Conservation (phyloP, 2,888 invertebrate genomes). For the Lochmaea capreae region DNA sequence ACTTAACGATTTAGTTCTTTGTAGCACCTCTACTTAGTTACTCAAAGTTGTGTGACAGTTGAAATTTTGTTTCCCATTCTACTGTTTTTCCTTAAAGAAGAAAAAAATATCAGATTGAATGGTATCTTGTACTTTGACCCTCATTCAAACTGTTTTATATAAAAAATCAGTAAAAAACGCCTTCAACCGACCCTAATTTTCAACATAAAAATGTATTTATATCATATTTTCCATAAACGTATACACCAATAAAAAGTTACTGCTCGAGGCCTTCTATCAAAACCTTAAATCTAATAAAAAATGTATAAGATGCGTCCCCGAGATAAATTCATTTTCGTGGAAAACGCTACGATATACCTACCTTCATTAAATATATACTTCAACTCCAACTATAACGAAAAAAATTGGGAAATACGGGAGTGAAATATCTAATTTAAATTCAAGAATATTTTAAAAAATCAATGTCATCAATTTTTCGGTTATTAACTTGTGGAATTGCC, state of each 20-base stretch:
- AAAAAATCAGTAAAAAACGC: no score
- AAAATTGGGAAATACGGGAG: neutral
- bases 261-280: constrained; percentile 4
- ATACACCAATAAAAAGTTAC: neutral
- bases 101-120: no score
- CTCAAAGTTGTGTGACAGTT: no score
- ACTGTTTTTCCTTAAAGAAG: no score
- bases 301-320: neutral
- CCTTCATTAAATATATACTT: constrained; percentile 1
- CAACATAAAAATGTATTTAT: neutral
- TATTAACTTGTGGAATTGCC: neutral
- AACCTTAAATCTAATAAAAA: neutral
- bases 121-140: no score
- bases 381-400: neutral
- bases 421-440: neutral
- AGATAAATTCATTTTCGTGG: neutral
- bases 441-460: neutral
- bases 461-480: neutral
- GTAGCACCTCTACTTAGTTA: no score
- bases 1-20: no score
- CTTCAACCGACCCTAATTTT: no score
- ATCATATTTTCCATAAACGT: neutral
- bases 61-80: no score
- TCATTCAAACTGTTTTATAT: no score
- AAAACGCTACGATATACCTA: neutral